Conservation (phyloP, 1,140 invertebrate species). For the Drosophila kurseongensis region DNA sequence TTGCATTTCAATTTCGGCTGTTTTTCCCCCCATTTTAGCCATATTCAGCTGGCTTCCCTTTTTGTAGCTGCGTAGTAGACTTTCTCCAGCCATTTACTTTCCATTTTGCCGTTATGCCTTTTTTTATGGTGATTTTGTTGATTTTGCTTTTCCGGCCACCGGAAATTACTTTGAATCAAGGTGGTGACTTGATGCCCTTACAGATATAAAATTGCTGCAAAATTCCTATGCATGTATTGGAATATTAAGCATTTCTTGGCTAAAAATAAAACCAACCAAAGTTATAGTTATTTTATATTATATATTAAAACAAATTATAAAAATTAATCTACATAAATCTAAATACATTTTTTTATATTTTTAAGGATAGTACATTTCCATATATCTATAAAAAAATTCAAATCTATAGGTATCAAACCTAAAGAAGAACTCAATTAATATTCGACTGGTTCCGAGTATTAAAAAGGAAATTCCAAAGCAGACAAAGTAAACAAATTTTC, state of each 20-base stretch:
- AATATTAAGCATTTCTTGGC: not conserved
- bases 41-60: constrained; percentile 26
- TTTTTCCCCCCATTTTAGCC: constrained; percentile 19
- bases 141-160: constrained; percentile 67
- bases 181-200: constrained; percentile 29
- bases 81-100: constrained; percentile 27
- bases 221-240: not conserved
- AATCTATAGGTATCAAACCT: no score
- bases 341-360: no score
- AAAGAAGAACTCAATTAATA: no score
- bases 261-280: not conserved
- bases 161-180: constrained; percentile 30
- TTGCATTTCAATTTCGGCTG: constrained; percentile 70
- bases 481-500: not conserved
- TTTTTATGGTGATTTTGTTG: constrained; percentile 80
- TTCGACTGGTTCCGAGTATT: no score
- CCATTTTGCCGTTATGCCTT: constrained; percentile 62
- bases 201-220: not conserved
- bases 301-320: no score
- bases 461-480: no score
- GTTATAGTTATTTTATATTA: not conserved
- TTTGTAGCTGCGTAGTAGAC: constrained; percentile 24
- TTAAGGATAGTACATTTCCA: no score
- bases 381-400: no score
- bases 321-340: no score